These are phyloP conservation scores for Dynastes grantii DNA, from an alignment of 2,888 invertebrate species.

Conservation along the genomic window DNA sequence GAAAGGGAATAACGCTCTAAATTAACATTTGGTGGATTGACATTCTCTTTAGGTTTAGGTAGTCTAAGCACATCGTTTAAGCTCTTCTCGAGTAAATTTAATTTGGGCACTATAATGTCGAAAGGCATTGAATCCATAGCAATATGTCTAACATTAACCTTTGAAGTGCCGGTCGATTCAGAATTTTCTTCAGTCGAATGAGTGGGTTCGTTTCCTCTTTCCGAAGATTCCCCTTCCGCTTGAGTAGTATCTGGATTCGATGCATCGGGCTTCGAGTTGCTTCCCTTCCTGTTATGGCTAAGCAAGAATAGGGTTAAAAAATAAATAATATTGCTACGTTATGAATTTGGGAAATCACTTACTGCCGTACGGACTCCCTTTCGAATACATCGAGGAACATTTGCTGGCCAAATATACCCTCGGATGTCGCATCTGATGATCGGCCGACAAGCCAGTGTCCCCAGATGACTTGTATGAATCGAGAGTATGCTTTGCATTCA, in stretches of 20 bases:
- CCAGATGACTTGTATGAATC: slow-evolving; percentile 31
- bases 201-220: too few relatives aligned
- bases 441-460: slow-evolving; percentile 34
- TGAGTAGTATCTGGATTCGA: too few relatives aligned
- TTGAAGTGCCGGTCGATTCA: too few relatives aligned
- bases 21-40: too few relatives aligned
- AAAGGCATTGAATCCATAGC: too few relatives aligned
- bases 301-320: background rate
- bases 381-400: slow-evolving; percentile 31
- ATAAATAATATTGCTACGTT: background rate
- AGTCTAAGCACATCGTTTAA: too few relatives aligned
- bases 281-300: background rate
- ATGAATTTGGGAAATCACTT: background rate
- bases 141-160: too few relatives aligned
- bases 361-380: background rate
- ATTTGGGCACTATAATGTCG: background rate
- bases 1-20: slow-evolving; percentile 3
- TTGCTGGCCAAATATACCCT: slow-evolving; percentile 25
- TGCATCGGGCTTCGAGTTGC: too few relatives aligned
- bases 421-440: slow-evolving; percentile 1
- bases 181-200: too few relatives aligned
- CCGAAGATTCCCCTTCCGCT: too few relatives aligned
- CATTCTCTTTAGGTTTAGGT: background rate
- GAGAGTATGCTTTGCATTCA: slow-evolving; percentile 38
- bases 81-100: background rate